phyloP scores from a whole-genome alignment of 2,113 vertebrate species.

The Dasypus novemcinctus region DNA sequence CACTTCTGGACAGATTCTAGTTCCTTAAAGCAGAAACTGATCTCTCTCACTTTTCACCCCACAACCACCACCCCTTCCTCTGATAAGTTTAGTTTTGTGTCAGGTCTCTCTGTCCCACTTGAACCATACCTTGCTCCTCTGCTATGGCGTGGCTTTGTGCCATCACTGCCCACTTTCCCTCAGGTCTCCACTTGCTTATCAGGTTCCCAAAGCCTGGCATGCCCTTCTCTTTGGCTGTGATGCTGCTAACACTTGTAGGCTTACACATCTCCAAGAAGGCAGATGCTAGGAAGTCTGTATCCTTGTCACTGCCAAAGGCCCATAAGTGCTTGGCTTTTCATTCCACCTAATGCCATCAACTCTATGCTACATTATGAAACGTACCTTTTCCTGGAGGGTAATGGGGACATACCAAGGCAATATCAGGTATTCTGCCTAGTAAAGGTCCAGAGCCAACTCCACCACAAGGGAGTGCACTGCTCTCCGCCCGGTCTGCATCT shows the following conservation, averaged over 20 bases:
- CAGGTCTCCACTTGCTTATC: background rate
- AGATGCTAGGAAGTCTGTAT: background rate
- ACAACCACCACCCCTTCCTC: fast-evolving
- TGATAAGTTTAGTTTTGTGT: background rate
- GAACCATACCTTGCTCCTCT: background rate
- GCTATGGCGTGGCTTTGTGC: background rate
- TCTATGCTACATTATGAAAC: background rate
- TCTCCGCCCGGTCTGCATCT: background rate
- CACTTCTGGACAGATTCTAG: background rate
- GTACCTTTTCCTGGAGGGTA: background rate
- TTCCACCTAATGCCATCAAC: background rate
- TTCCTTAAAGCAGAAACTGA: background rate
- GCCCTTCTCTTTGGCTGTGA: background rate
- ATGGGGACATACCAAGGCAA: background rate
- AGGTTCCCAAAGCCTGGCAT: background rate
- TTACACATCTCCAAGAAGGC: background rate
- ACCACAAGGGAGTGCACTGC: fast-evolving
- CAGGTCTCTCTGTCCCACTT: background rate
- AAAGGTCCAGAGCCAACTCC: background rate
- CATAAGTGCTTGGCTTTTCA: fast-evolving
- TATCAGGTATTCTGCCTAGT: background rate
- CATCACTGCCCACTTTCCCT: background rate
- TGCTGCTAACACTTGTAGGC: background rate
- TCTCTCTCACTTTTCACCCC: background rate
- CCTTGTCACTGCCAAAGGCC: background rate